Evolutionary conservation across 2,888 invertebrate species (phyloP).

Genomic region (Drosophila peninsularis): DNA sequence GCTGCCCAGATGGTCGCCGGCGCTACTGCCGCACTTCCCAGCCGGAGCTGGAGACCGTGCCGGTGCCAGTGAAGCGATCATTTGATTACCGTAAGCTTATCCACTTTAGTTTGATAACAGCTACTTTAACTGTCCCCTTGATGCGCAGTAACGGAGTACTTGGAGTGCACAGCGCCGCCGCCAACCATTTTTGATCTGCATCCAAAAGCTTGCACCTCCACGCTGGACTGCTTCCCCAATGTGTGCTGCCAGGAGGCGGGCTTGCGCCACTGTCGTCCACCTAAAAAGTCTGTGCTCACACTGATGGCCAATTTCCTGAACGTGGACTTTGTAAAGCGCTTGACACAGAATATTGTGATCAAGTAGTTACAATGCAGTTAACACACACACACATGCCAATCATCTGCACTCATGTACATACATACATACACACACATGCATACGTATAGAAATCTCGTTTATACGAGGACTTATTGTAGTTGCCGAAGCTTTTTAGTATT

Average conservation of each 20-base stretch:
- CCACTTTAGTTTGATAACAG: not conserved
- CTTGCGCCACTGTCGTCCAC: slow-evolving; percentile 89
- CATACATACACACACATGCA: not conserved
- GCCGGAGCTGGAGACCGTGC: slow-evolving; percentile 87
- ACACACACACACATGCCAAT: slow-evolving; percentile 1
- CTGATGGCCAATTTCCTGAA: slow-evolving; percentile 86
- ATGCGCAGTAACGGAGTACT: slow-evolving; percentile 86
- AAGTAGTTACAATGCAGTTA: slow-evolving; percentile 58
- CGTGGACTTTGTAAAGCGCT: slow-evolving; percentile 83
- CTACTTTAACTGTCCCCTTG: not conserved
- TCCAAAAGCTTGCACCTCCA: slow-evolving; percentile 89
- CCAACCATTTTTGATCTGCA: slow-evolving; percentile 89
- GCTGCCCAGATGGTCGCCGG: slow-evolving; percentile 89
- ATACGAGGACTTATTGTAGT: slow-evolving; percentile 24
- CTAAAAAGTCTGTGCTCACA: slow-evolving; percentile 89
- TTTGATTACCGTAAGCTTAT: slow-evolving; percentile 87
- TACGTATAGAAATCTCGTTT: slow-evolving; percentile 24
- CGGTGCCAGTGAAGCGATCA: slow-evolving; percentile 88
- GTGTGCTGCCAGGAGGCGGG: slow-evolving; percentile 92
- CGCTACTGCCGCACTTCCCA: slow-evolving; percentile 90
- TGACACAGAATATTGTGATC: slow-evolving; percentile 84
- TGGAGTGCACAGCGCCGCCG: slow-evolving; percentile 90
- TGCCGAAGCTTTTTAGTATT: slow-evolving; percentile 1
- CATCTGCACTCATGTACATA: slow-evolving; percentile 2
- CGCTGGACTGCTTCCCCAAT: slow-evolving; percentile 91